Conservation (phyloP, 2,797 vertebrate genomes). For the Ctenopoma kingsleyae region DNA sequence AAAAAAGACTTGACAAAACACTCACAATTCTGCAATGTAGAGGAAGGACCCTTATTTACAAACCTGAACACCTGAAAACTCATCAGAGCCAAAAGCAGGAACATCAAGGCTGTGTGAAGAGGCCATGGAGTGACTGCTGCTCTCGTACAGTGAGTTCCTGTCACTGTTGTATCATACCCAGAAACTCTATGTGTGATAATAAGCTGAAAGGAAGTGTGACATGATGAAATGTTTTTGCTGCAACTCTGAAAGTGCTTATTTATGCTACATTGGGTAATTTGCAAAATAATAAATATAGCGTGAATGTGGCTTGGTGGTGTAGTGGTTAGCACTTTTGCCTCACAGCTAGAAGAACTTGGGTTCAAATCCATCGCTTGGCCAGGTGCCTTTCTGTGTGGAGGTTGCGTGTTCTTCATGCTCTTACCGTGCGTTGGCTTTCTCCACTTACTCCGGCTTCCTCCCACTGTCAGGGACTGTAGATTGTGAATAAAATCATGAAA, state of each 20-base stretch:
- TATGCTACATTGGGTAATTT: background rate
- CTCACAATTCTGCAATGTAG: constrained; percentile 6
- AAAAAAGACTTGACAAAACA: constrained; percentile 12
- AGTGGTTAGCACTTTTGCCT: no score
- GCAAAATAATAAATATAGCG: background rate
- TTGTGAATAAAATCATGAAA: no score
- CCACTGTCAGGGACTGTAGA: no score
- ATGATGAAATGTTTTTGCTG: constrained; percentile 17
- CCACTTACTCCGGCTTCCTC: no score
- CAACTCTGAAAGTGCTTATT: constrained; percentile 4
- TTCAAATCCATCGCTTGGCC: no score
- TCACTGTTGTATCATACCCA: constrained; percentile 19
- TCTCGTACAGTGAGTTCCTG: constrained; percentile 13
- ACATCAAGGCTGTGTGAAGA: constrained; percentile 32
- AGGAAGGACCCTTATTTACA: background rate
- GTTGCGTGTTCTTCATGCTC: no score
- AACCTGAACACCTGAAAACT: constrained; percentile 25
- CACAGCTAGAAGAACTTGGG: no score
- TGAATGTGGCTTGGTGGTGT: no score
- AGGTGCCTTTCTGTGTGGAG: no score
- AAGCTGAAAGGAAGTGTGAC: constrained; percentile 30
- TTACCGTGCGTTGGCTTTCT: no score
- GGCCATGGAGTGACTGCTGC: constrained; percentile 12
- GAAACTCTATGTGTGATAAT: constrained; percentile 36
- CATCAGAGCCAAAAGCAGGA: constrained; percentile 21